Evolutionary conservation across 2,797 vertebrate genomes (phyloP).

Genomic region (Urocyon cinereoargenteus): DNA sequence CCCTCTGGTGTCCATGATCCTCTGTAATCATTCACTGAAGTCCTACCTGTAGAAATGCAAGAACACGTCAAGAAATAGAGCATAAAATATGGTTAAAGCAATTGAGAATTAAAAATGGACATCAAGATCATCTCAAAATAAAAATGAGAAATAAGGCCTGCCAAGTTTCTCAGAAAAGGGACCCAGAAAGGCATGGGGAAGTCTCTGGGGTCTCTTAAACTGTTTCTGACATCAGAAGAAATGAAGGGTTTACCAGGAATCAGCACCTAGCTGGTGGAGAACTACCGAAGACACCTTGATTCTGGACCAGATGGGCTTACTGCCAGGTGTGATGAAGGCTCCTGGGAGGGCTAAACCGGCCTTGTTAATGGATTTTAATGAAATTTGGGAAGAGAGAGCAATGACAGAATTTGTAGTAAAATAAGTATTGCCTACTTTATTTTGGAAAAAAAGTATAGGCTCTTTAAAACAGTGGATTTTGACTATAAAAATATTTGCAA

Average conservation of each 20-base stretch:
- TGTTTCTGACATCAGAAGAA: slow-evolving; percentile 27
- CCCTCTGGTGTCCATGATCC: background rate
- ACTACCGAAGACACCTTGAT: background rate
- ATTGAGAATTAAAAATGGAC: background rate
- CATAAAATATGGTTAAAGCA: background rate
- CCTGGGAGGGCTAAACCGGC: background rate
- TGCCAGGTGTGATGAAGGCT: background rate
- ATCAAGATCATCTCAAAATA: background rate
- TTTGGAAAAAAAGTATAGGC: background rate
- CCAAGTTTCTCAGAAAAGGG: background rate
- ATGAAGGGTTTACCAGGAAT: background rate
- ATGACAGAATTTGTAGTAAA: slow-evolving; percentile 21
- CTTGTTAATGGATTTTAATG: slow-evolving; percentile 30
- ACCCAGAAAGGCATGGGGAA: background rate
- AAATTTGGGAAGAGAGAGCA: slow-evolving; percentile 13
- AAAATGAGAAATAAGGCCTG: background rate
- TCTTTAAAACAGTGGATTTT: slow-evolving; percentile 29
- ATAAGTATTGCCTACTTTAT: background rate
- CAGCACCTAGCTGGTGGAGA: background rate
- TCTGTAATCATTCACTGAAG: accelerated
- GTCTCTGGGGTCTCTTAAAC: background rate
- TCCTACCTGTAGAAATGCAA: background rate
- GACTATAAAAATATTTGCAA: slow-evolving; percentile 27
- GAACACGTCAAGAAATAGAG: background rate
- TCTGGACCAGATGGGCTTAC: background rate